These are phyloP conservation scores for Brachypodius melanocephalos DNA, from an alignment of 2,113 vertebrate genomes.

Conservation along the genomic window DNA sequence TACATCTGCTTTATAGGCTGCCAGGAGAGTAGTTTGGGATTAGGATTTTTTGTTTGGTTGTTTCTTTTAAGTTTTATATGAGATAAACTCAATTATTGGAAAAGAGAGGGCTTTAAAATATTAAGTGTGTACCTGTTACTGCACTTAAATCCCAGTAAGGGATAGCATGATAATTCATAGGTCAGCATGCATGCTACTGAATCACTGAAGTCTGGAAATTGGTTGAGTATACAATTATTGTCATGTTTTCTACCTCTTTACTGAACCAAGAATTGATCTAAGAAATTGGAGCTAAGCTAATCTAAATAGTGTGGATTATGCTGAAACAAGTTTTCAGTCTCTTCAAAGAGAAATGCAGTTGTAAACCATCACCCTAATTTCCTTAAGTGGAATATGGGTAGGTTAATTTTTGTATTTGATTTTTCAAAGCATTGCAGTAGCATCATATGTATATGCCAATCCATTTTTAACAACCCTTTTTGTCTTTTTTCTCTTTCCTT, in stretches of 20 bases:
- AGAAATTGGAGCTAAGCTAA: background rate
- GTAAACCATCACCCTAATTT: background rate
- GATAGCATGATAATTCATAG: accelerated
- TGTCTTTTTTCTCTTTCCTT: background rate
- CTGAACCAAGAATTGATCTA: background rate
- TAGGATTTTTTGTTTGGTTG: background rate
- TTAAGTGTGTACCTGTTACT: too few relatives aligned
- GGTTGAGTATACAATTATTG: background rate
- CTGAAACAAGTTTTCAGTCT: background rate
- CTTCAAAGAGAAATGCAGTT: background rate
- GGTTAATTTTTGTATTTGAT: background rate
- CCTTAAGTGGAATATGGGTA: accelerated
- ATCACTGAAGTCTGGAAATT: background rate
- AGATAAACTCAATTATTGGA: background rate
- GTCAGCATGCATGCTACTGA: accelerated
- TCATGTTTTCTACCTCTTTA: accelerated
- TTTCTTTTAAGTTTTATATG: background rate
- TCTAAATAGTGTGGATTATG: background rate
- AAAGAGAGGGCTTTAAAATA: background rate
- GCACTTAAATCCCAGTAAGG: accelerated
- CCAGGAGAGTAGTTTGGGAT: accelerated
- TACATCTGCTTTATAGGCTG: background rate
- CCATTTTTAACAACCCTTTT: background rate
- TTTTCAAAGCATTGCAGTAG: background rate
- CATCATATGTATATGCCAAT: background rate